Evolutionary conservation across 2,888 invertebrate species (phyloP).

Genomic region (Leucophenga montana): DNA sequence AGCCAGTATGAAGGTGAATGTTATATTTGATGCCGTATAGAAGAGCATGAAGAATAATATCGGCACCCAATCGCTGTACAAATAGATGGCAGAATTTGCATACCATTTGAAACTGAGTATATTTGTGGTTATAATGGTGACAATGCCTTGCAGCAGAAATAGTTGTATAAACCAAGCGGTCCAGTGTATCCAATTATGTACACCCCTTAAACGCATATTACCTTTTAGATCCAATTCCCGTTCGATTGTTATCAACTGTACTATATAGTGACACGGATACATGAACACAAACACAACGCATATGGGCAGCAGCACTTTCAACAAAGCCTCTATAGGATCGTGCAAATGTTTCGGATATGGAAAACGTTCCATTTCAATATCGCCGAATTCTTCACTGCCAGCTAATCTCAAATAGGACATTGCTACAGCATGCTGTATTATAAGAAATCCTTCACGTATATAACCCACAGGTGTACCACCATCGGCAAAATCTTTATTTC

Average conservation of each 20-base stretch:
- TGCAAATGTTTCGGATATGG: conserved; percentile 4
- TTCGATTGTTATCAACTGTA: conserved; percentile 28
- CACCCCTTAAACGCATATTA: not conserved
- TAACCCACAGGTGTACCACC: conserved; percentile 28
- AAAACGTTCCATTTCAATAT: conserved; percentile 26
- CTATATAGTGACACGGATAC: conserved; percentile 22
- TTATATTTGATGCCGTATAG: conserved; percentile 30
- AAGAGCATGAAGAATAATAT: conserved; percentile 29
- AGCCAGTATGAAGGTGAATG: conserved; percentile 29
- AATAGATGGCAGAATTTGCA: conserved; percentile 14
- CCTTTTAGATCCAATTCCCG: conserved; percentile 23
- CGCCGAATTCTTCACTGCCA: not conserved
- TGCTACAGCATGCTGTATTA: conserved; percentile 36
- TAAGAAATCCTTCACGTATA: conserved; percentile 35
- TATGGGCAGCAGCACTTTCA: conserved; percentile 22
- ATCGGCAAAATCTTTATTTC: not conserved
- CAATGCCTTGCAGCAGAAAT: conserved; percentile 12
- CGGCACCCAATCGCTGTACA: conserved; percentile 17
- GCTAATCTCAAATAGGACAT: conserved; percentile 32
- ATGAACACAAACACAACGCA: conserved; percentile 29
- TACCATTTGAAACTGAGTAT: conserved; percentile 13
- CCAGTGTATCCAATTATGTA: conserved; percentile 28
- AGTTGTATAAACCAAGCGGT: conserved; percentile 30
- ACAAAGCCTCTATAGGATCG: not conserved
- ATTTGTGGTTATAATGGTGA: conserved; percentile 1